Base-by-base conservation (phyloP, 2,797 vertebrate species). In the Tiaroga cobitis region DNA sequence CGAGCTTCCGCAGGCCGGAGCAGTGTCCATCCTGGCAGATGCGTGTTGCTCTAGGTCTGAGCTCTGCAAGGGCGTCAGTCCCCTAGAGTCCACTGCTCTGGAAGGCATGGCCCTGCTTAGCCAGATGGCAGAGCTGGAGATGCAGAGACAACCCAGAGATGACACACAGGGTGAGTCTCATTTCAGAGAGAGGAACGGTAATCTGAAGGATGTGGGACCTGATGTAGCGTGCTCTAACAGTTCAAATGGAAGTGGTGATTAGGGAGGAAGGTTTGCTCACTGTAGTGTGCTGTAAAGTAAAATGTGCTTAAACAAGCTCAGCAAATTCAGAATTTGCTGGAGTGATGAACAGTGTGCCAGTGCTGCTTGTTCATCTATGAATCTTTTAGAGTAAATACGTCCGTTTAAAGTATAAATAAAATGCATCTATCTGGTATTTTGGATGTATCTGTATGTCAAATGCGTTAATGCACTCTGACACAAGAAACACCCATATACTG, bases 81-180 rank as follows among this genome's bases (percentile, higher is more conserved):
- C 95, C 79, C 87, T 95, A 89, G 98, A 97, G 91, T 95, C 95
- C 86, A 95, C 96, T 75, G 96, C 97, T 3, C 90, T 99, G 81
- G 97, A 98, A 10, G 98, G 98, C 13, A 99, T 99, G 94, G 96
- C 97, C 32, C 93, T 99, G 80, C 95, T 99, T 82, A 98, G 98
- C 61, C 97, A 99, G 91, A 97, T 99, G 70, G 97, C 97, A 0
- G 96, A 97, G 88, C 92, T 96, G 84, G 97, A 98, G 88, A 95
- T 98, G 89, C 96, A 98, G 90, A 94, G 92, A 86, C 86, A 94
- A 84, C 92, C 92, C 70, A 94, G 93, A 88, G 94, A 95, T 80
- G 83, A 72, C 19, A 51, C 61, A 13, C 89, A 93, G 41, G 91
- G 96, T 96, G 90, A 95, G 95, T 89, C 1, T 0, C 2, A 26